Base-by-base conservation (phyloP, 2,113 vertebrate species). In the Corythaixoides concolor region DNA sequence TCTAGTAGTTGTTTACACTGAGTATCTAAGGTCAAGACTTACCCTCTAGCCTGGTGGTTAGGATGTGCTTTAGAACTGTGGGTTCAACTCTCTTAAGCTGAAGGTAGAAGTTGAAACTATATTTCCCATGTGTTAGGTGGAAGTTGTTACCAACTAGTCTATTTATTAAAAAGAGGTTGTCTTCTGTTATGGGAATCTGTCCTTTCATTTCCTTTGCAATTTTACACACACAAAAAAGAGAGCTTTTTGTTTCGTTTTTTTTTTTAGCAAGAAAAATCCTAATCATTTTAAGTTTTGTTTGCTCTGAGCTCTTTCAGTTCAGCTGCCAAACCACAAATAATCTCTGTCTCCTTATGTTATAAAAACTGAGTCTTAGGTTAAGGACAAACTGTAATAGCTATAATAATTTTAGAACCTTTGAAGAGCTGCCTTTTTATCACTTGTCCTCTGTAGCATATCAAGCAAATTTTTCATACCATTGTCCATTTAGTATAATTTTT, bases 251-350 rank as follows among this genome's bases (percentile, higher is more conserved):
- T 0, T 6, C 43, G 11, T 26, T 52, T 56, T 58, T 32, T 63
- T 10, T n/a, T 62, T 68, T 72, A 77, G 19, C 73, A 84, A 39
- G 19, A 50, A 32, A 67, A 70, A 37, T 58, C 26, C 37, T 77
- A 89, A 92, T 87, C 30, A 32, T 24, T 81, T 70, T 41, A 62
- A 89, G 9, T 84, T 89, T 91, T 77, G 15, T 89, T 91, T 87
- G 19, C 23, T 89, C 28, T 75, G 10, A 87, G 87, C 16, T 87
- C 15, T 64, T 73, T 89, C 62, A 60, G 32, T 79, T 92, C 33
- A 68, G 72, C 55, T 90, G 83, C 83, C 72, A 94, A 95, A 62
- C 91, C 72, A 66, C 80, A 84, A 83, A 86, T 56, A 73, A 76
- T 79, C 35, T 86, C n/a, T 82, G 78, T 92, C 67, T 89, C 67